Conservation (phyloP, 1,140 invertebrate species). For the Trichonephila clavata region DNA sequence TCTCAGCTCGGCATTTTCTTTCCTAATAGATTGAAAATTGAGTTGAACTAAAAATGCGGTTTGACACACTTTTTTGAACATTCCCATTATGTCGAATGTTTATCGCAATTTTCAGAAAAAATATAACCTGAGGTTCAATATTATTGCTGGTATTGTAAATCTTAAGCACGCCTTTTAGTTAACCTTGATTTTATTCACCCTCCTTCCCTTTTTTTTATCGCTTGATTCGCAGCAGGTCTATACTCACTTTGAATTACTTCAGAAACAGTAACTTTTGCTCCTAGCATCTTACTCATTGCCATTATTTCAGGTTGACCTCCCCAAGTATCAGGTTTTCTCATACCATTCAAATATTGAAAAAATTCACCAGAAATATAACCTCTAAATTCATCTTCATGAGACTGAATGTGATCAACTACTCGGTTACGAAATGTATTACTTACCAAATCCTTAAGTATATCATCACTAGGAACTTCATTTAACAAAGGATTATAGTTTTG, state of each 20-base stretch:
- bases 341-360: slow-evolving; percentile 42
- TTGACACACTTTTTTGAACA: too few species aligned
- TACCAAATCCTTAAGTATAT: slow-evolving; percentile 14
- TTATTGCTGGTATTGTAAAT: too few species aligned
- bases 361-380: slow-evolving; percentile 21
- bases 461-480: slow-evolving; percentile 34
- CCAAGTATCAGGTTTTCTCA: slow-evolving; percentile 34
- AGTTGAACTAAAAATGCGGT: too few species aligned
- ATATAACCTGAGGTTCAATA: too few species aligned
- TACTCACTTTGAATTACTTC: slow-evolving; percentile 9
- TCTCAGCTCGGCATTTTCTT: too few species aligned
- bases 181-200: too few species aligned
- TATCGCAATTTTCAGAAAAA: too few species aligned
- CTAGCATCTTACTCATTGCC: slow-evolving; percentile 31
- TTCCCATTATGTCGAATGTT: too few species aligned
- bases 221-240: too few species aligned
- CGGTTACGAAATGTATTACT: slow-evolving; percentile 40
- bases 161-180: too few species aligned
- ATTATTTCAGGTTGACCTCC: slow-evolving; percentile 29
- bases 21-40: too few species aligned
- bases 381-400: slow-evolving; percentile 20
- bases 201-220: too few species aligned
- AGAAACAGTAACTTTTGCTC: slow-evolving; percentile 26
- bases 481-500: slow-evolving; percentile 43
- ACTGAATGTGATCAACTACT: slow-evolving; percentile 41